Conservation (phyloP, 2,888 invertebrate genomes). For the Pristionchus entomophagus region DNA sequence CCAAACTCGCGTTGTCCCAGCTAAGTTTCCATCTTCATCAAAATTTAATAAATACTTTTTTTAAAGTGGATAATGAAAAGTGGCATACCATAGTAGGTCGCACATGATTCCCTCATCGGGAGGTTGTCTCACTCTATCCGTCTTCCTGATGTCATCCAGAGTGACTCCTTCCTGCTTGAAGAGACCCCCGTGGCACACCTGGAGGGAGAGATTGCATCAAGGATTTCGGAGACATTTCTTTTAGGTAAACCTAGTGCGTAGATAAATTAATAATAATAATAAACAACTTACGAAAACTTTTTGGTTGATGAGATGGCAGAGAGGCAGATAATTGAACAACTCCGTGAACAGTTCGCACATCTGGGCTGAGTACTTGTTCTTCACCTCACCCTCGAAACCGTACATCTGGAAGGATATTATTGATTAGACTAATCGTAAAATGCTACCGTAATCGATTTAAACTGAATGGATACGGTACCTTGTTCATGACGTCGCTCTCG, state of each 20-base stretch:
- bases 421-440: neutral
- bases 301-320: constrained; percentile 94
- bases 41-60: too few relatives aligned
- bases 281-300: constrained; percentile 82
- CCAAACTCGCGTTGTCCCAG: too few relatives aligned
- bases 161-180: constrained; percentile 94
- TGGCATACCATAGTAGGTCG: constrained; percentile 90
- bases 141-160: constrained; percentile 90
- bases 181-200: constrained; percentile 98
- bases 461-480: constrained; percentile 52
- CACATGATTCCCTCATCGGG: constrained; percentile 98
- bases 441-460: neutral
- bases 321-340: constrained; percentile 96
- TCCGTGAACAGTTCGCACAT: constrained; percentile 99
- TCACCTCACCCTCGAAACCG: constrained; percentile 98
- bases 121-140: constrained; percentile 94
- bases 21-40: too few relatives aligned
- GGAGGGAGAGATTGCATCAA: constrained; percentile 57
- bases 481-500: constrained; percentile 96
- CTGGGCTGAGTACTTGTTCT: constrained; percentile 90
- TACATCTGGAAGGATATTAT: constrained; percentile 83
- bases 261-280: too few relatives aligned
- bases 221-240: too few relatives aligned
- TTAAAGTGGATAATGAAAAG: neutral
- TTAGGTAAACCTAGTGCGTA: too few relatives aligned